phyloP scores from a whole-genome alignment of 1,140 invertebrate species.

The Zaprionus ghesquierei region DNA sequence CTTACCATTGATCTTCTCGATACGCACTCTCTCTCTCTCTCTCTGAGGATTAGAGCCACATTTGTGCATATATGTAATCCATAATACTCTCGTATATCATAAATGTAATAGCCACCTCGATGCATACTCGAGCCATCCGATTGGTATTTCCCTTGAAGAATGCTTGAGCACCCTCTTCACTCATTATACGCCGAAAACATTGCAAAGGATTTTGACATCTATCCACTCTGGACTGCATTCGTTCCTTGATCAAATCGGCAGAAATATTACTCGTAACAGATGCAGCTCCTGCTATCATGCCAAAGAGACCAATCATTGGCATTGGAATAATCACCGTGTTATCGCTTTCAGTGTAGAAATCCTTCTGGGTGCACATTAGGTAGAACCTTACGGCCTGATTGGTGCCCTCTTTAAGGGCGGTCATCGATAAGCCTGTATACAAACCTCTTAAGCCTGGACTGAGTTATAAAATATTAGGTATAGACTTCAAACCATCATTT shows the following conservation, averaged over 20 bases:
- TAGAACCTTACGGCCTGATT: slow-evolving; percentile 99
- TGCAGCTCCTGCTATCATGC: slow-evolving; percentile 94
- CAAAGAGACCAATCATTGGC: slow-evolving; percentile 93
- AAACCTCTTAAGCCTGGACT: slow-evolving; percentile 87
- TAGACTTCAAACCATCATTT: too few species aligned
- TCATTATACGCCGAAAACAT: slow-evolving; percentile 94
- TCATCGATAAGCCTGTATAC: slow-evolving; percentile 96
- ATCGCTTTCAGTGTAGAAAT: slow-evolving; percentile 94
- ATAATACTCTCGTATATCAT: slow-evolving; percentile 85
- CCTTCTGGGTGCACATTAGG: slow-evolving; percentile 97
- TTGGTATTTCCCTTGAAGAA: slow-evolving; percentile 99
- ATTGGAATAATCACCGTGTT: slow-evolving; percentile 91
- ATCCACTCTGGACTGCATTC: slow-evolving; percentile 95
- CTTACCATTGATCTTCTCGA: too few species aligned
- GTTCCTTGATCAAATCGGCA: slow-evolving; percentile 97
- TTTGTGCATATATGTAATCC: neutral
- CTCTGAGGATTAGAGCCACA: too few species aligned
- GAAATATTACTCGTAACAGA: slow-evolving; percentile 98
- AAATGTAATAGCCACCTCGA: slow-evolving; percentile 99
- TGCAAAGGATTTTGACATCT: slow-evolving; percentile 97
- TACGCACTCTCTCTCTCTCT: too few species aligned
- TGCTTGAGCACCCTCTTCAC: slow-evolving; percentile 94
- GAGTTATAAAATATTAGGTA: neutral
- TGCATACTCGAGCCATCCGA: slow-evolving; percentile 95
- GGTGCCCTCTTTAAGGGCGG: slow-evolving; percentile 97